phyloP scores from a whole-genome alignment of 1,140 invertebrate genomes.

The Drosophila fuyamai region DNA sequence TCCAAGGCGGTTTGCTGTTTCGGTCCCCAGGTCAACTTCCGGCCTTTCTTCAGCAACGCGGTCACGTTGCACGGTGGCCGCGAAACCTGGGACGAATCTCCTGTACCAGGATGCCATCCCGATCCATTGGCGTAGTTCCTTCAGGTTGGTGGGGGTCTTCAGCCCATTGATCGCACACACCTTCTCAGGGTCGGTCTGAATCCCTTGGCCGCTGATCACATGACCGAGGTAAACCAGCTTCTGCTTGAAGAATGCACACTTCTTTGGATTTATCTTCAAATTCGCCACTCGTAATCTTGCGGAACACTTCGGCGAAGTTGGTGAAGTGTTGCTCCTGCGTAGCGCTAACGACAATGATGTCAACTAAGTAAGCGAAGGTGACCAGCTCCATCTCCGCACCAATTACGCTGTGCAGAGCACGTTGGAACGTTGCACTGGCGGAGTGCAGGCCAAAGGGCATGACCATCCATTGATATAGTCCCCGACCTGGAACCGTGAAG shows the following conservation, averaged over 20 bases:
- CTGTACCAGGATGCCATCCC: background rate
- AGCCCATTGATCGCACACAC: background rate
- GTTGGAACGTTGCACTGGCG: background rate
- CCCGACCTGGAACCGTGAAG: background rate
- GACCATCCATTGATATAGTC: background rate
- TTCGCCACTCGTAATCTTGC: background rate
- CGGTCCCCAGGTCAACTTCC: background rate
- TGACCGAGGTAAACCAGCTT: background rate
- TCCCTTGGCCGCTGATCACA: background rate
- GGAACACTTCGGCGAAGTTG: background rate
- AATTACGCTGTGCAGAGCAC: background rate
- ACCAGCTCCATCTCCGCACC: background rate
- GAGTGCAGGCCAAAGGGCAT: background rate
- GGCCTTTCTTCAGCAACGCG: background rate
- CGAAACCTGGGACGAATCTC: background rate
- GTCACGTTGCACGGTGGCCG: background rate
- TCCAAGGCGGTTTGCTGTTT: background rate
- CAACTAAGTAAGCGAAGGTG: constrained; percentile 1
- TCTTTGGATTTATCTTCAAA: background rate
- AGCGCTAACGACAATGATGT: background rate
- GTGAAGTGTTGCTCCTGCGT: background rate
- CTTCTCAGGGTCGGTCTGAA: background rate
- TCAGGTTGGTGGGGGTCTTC: background rate
- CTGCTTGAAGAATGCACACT: background rate
- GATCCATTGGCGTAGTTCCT: too few species aligned